phyloP scores from a whole-genome alignment of 35 echinoderm and acorn worm species.

The Stichopus chloronotus region DNA sequence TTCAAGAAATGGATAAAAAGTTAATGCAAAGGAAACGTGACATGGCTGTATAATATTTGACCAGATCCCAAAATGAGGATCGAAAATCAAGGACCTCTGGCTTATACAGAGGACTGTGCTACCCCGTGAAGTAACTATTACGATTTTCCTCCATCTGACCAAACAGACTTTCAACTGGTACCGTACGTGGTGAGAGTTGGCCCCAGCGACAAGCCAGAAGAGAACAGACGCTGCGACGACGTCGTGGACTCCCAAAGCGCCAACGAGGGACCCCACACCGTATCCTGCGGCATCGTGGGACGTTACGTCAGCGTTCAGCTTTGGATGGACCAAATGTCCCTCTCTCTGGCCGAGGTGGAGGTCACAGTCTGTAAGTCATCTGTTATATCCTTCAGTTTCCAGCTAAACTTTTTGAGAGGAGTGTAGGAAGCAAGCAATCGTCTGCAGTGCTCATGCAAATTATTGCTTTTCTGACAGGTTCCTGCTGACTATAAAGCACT shows the following conservation, averaged over 20 bases:
- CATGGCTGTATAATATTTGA: no score
- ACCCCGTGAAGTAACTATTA: no score
- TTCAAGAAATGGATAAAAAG: no score
- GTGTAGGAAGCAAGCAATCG: not conserved
- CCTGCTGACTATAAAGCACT: no score
- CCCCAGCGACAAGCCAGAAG: constrained; percentile 1
- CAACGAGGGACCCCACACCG: not conserved
- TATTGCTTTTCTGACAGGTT: no score
- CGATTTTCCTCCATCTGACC: no score
- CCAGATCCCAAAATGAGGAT: no score
- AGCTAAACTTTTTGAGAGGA: not conserved
- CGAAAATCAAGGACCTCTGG: no score
- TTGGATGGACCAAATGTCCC: constrained; percentile 6
- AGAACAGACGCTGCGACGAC: constrained; percentile 68
- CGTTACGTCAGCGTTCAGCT: constrained; percentile 69
- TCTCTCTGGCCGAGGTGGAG: constrained; percentile 75
- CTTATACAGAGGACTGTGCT: no score
- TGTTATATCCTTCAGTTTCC: not conserved
- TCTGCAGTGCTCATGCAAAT: no score
- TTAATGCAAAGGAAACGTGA: no score
- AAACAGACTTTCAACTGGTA: constrained; percentile 52
- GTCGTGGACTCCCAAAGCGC: constrained; percentile 7
- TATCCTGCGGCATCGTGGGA: constrained; percentile 59
- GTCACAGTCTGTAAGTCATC: constrained; percentile 64
- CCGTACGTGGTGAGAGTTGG: constrained; percentile 75